phyloP scores from a whole-genome alignment of 2,797 vertebrate species.

The Carapus acus region DNA sequence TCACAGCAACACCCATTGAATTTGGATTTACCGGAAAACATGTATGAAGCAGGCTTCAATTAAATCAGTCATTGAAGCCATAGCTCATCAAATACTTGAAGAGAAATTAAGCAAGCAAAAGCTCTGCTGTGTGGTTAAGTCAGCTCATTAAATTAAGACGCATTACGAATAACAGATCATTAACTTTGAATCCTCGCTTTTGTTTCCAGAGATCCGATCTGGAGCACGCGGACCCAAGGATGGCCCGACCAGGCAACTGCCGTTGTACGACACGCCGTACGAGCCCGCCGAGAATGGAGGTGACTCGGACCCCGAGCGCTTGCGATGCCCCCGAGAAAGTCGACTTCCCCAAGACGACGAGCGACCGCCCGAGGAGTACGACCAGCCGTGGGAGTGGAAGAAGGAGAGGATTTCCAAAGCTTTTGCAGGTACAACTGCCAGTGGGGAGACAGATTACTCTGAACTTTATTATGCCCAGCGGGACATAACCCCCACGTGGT shows the following conservation, averaged over 20 bases:
- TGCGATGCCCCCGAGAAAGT: constrained; percentile 81
- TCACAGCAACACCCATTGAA: no score
- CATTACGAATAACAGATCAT: constrained; percentile 4
- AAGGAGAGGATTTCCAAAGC: constrained; percentile 96
- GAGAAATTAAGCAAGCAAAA: no score
- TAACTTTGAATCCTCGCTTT: constrained; percentile 21
- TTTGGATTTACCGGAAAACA: no score
- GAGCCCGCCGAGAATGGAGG: constrained; percentile 83
- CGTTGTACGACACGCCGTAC: constrained; percentile 92
- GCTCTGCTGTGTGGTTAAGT: constrained; percentile 8
- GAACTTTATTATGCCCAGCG: not conserved
- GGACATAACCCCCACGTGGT: not conserved
- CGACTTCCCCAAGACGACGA: constrained; percentile 93
- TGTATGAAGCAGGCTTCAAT: no score
- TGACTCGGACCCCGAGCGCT: constrained; percentile 69
- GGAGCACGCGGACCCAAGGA: constrained; percentile 80
- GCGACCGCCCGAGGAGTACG: constrained; percentile 93
- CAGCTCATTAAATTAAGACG: no score
- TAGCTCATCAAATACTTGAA: no score
- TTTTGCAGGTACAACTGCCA: constrained; percentile 81
- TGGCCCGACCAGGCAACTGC: constrained; percentile 72
- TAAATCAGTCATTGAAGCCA: no score
- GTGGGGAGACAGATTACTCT: not conserved
- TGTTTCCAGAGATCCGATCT: constrained; percentile 81
- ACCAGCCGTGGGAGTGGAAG: constrained; percentile 99